Evolutionary conservation across 92 coral and sea anemone genomes (phyloP).

Genomic region (Virgularia gustaviana): DNA sequence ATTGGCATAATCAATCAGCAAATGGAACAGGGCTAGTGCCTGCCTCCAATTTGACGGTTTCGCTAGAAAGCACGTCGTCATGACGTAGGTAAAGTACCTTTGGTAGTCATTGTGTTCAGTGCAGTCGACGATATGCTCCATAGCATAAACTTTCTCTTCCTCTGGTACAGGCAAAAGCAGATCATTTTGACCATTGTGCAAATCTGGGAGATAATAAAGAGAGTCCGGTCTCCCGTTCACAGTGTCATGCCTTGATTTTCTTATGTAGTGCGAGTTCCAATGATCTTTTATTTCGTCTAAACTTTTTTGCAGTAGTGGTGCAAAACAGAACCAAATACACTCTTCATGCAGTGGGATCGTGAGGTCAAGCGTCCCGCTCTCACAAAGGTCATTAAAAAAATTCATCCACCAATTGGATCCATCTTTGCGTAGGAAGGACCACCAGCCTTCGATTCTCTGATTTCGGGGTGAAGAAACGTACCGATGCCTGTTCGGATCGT

Average conservation of each 20-base stretch:
- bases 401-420: conserved; percentile 16
- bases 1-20: conserved; percentile 33
- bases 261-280: conserved; percentile 6
- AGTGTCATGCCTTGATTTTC: conserved; percentile 11
- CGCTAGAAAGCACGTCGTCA: conserved; percentile 37
- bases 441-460: conserved; percentile 19
- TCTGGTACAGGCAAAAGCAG: conserved; percentile 47
- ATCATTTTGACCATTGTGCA: conserved; percentile 21
- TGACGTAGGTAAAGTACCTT: conserved; percentile 53
- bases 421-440: conserved; percentile 17
- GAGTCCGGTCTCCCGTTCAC: conserved; percentile 7
- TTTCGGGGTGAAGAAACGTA: conserved; percentile 22
- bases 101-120: conserved; percentile 46
- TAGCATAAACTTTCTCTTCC: conserved; percentile 44
- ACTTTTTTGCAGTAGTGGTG: conserved; percentile 1
- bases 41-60: conserved; percentile 48
- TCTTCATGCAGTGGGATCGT: conserved; percentile 3
- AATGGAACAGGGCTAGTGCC: conserved; percentile 34
- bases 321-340: conserved; percentile 22
- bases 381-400: conserved; percentile 15
- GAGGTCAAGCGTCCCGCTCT: background rate
- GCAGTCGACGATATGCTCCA: conserved; percentile 49
- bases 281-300: conserved; percentile 8
- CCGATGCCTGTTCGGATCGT: conserved; percentile 13
- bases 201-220: conserved; percentile 21